These are phyloP conservation scores for Bellardia pandia DNA, from an alignment of 2,888 invertebrate genomes.

Conservation along the genomic window DNA sequence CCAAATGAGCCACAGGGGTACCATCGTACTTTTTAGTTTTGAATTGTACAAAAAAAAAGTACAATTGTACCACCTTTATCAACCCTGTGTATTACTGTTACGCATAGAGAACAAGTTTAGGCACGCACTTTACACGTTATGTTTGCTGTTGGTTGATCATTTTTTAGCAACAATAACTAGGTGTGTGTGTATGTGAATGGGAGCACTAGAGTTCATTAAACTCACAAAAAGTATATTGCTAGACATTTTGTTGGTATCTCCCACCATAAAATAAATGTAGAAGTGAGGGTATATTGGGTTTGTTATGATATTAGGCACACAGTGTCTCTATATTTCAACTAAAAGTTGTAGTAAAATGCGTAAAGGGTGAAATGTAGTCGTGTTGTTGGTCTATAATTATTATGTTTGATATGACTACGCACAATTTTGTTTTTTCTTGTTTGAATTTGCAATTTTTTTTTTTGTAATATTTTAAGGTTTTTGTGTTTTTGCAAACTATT, in stretches of 20 bases:
- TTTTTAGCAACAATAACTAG: conserved; percentile 4
- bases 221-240: conserved; percentile 21
- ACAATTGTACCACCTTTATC: no score
- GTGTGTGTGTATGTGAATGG: neutral
- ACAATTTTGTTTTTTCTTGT: conserved; percentile 28
- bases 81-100: neutral
- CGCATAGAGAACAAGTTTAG: neutral
- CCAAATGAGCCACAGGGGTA: no score
- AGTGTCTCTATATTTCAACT: no score
- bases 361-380: neutral
- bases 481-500: conserved; percentile 37
- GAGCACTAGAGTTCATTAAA: conserved; percentile 56
- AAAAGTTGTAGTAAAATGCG: neutral
- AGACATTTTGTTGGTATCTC: conserved; percentile 23
- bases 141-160: neutral
- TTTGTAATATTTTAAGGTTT: conserved; percentile 13
- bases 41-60: no score
- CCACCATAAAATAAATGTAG: conserved; percentile 14
- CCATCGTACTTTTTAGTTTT: no score
- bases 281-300: neutral
- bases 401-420: conserved; percentile 24
- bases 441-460: conserved; percentile 35
- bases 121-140: neutral
- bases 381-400: neutral
- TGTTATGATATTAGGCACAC: neutral